A percentile compares a stretch with the other conserved stretches of the same genome.
Conservation (phyloP, 2,888 invertebrate species). For the Peribatodes rhomboidaria region DNA sequence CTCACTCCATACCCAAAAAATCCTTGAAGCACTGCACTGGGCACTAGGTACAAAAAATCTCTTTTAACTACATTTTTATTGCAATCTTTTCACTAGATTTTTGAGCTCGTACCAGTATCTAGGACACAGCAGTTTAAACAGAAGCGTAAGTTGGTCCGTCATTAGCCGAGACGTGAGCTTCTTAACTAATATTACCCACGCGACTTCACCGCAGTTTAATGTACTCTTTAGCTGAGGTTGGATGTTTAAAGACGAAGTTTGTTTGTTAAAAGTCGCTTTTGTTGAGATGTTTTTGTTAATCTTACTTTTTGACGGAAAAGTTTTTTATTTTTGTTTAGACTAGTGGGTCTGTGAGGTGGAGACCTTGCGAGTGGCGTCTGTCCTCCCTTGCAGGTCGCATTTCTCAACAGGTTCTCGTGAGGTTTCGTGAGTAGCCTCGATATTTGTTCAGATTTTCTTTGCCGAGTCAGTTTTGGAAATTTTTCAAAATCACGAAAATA, state of each 20-base stretch:
- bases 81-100: background rate
- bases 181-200: constrained; percentile 35
- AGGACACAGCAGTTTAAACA: constrained; percentile 7
- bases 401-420: no score
- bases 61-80: background rate
- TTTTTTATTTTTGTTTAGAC: background rate
- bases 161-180: constrained; percentile 33
- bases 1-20: no score
- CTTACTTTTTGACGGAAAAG: no score
- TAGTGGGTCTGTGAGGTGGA: no score
- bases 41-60: no score
- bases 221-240: constrained; percentile 26
- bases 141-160: constrained; percentile 3
- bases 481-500: no score
- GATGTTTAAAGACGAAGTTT: constrained; percentile 17
- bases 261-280: background rate
- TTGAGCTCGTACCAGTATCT: constrained; percentile 8
- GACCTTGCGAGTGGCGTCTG: no score
- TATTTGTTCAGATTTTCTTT: no score
- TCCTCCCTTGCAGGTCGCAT: no score
- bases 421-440: no score
- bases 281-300: constrained; percentile 1
- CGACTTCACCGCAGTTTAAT: constrained; percentile 28
- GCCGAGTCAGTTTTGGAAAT: no score
- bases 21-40: no score